Base-by-base conservation (phyloP, 2,888 invertebrate genomes). In the Rhimphoctona megacephalus region DNA sequence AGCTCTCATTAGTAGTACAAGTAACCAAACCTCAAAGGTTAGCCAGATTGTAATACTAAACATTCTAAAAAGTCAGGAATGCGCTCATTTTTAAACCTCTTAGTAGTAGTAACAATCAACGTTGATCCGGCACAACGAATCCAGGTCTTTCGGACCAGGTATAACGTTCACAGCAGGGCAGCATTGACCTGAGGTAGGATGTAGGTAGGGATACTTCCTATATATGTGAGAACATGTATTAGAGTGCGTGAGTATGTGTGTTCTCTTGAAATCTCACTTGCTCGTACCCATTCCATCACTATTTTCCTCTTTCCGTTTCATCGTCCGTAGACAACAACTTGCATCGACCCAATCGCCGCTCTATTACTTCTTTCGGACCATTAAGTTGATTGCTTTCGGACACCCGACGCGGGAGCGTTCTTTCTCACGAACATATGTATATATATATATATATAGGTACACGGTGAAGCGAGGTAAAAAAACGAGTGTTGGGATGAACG, bases 341-440 rank as follows among this genome's bases (percentile, higher is more conserved):
- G 69, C 81, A 84, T 82, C 81, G 79, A 79, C 70, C 84, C 86
- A 84, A 86, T 84, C 79, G 84, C 83, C 81, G 79, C 57, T 84
- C 84, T 84, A 86, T 86, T 84, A 86, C 86, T 84, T 84, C 79
- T 82, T 74, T 79, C 79, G 84, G 79, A 64, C 86, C 86, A 86
- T 86, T 84, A 84, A 86, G 84, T 86, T 84, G 86, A 86, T 86
- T 84, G 86, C 86, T 86, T 82, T 84, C 81, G 84, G 86, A 86
- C 84, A 84, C 84, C 76, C 79, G 76, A 84, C 69, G 22, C 57
- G 64, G 74, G 36, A 43, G 25, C 6, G 22, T 69, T 78, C 70
- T 70, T 74, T 81, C 73, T 57, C 74, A 70, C 54, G 66, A 82
- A 64, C 73, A 30, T 22, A 43, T 36, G 33, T 22, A 30, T n/a